Percentiles rank a stretch among this genome's conserved stretches.
These are phyloP conservation scores for Brevimyrus niger DNA, from an alignment of 2,113 vertebrate genomes.

Conservation along the genomic window DNA sequence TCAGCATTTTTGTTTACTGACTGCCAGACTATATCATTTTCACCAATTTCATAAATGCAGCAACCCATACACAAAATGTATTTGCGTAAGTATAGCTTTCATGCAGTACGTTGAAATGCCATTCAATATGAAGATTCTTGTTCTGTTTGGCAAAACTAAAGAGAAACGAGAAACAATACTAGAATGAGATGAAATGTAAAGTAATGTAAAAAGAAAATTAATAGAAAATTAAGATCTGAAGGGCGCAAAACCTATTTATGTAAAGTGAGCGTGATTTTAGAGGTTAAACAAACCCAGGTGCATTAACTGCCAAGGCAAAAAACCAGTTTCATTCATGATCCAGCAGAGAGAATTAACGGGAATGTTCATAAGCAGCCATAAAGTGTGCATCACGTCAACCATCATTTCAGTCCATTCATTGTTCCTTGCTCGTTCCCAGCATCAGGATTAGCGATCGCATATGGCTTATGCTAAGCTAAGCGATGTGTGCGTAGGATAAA, in stretches of 20 bases:
- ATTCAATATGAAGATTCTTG: not conserved
- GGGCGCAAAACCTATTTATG: not conserved
- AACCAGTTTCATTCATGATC: not conserved
- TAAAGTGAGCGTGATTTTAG: not conserved
- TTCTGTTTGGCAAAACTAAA: not conserved
- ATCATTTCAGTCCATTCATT: not conserved
- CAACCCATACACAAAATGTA: not conserved
- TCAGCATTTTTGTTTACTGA: not conserved
- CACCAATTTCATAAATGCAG: not conserved
- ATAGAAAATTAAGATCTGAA: not conserved
- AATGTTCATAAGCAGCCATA: not conserved
- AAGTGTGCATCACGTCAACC: not conserved
- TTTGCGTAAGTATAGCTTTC: not conserved
- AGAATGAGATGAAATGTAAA: not conserved
- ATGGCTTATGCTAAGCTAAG: not conserved
- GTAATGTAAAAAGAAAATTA: not conserved
- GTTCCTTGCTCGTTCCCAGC: not conserved
- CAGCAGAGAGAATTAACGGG: not conserved
- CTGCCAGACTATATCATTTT: not conserved
- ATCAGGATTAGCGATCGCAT: not conserved
- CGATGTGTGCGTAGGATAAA: not conserved
- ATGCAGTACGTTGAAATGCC: not conserved
- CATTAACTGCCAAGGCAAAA: not conserved
- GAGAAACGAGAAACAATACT: not conserved
- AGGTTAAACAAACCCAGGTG: not conserved